Base-by-base conservation (phyloP, 1,140 invertebrate species). In the Atta cephalotes region DNA sequence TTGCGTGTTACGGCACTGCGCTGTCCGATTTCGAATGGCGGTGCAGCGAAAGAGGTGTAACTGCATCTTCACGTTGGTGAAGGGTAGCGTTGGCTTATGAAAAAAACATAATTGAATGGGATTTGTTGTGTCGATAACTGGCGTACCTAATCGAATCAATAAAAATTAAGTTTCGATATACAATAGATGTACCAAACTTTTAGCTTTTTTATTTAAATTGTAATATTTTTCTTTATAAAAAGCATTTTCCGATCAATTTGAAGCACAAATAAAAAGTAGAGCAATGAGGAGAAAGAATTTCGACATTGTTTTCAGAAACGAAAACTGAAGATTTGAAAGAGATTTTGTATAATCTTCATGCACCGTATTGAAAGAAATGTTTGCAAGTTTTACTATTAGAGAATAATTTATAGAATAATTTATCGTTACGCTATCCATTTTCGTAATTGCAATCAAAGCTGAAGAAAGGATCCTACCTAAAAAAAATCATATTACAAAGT, bases 1-100 rank as follows among this genome's bases (percentile, higher is more conserved):
- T 76, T 39, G 28, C 4, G 5, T 16, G 1, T 76, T 77, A 77
- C 74, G 74, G 14, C 21, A 62, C 56, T 76, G 72, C 14, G 5
- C 9, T 62, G 18, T 16, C 14, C n/a, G 5, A 58, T 28, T 45
- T 21, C 35, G 66, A 70, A 39, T 70, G 35, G 66, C 70, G 45
- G 7, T 63, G 7, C 6, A 72, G 25, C 45, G 70, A 18, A 3
- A n/a, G 2, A 62, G 56, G 56, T 25, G 74, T 35, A 58, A 35
- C 35, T 62, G 21, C 56, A 62, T 35, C 16, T 25, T 77, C 39
- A 35, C 7, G 18, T 58, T 74, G 39, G 18, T 25, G 25, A 25
- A 25, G 25, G 25, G 25, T 21, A 21, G 28, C 35, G 10, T 14
- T 76, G 21, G n/a, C 72, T 58, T 35, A 49, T 14, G 25, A 56